Base-by-base conservation (phyloP, 2,888 invertebrate genomes). In the Spodoptera picta region DNA sequence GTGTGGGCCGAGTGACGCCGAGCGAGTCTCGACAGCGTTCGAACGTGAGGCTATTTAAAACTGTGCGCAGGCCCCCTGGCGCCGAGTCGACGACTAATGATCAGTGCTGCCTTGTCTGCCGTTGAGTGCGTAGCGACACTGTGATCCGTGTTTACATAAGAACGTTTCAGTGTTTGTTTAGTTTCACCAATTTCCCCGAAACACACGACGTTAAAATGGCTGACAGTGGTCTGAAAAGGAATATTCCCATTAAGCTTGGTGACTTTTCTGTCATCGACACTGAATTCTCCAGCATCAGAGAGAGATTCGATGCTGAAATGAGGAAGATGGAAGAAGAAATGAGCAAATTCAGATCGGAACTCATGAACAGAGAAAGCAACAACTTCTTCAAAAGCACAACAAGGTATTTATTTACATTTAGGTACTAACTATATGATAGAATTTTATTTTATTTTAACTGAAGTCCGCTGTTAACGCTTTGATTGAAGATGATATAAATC, bases 281-380 rank as follows among this genome's bases (percentile, higher is more conserved):
- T 80, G 99, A 99, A 95, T 99, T 99, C 95, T 98, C 98, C 88
- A 98, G 97, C 95, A 99, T 99, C 91, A 96, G 98, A 87, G 98
- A 98, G 92, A 96, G 98, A 82, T 99, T 99, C 93, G 99, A 99
- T 93, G 97, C 97, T 75, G 99, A 99, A 96, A 99, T 99, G 99
- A 96, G 97, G 86, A 98, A 98, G 95, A 99, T 99, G 98, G 99
- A 99, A 95, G 99, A 99, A 87, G 99, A 99, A 95, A 99, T 99
- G 99, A 97, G 97, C 91, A 97, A 97, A 95, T 98, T 98, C 95
- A 96, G 98, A 84, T 97, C 97, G 79, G 98, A 98, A 91, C 95
- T 98, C 75, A 98, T 98, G 97, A 98, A 98, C 93, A 96, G 98
- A 87, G 98, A 98, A 92, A 97, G 97, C 87, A 97, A 97, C 92